Percentiles rank a stretch among this genome's conserved stretches.
Conservation (phyloP, 2,888 invertebrate genomes). For the Cosmia trapezina region DNA sequence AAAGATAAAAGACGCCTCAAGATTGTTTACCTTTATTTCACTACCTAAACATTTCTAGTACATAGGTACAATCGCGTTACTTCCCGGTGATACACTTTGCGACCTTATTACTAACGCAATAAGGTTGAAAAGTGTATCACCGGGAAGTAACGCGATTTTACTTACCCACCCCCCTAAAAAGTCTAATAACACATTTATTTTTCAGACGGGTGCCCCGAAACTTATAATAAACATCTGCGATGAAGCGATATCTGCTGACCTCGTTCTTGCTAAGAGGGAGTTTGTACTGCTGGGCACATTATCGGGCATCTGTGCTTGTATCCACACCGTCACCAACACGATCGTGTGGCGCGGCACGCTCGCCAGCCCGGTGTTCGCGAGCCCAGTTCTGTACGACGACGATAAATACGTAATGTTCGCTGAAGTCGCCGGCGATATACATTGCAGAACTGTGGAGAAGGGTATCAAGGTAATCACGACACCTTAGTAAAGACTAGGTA, state of each 20-base stretch:
- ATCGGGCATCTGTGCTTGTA: conserved; percentile 90
- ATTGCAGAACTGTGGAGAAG: conserved; percentile 86
- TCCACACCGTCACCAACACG: conserved; percentile 84
- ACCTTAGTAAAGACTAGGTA: background rate
- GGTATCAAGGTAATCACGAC: conserved; percentile 85
- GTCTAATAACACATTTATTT: conserved; percentile 11
- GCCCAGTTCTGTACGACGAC: conserved; percentile 89
- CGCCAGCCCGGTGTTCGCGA: conserved; percentile 92
- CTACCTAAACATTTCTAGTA: no score
- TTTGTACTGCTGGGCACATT: conserved; percentile 89
- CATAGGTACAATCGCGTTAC: no score
- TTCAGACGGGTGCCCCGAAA: conserved; percentile 86
- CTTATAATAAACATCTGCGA: conserved; percentile 80
- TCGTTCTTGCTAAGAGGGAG: conserved; percentile 81
- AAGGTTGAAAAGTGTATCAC: no score
- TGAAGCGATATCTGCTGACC: conserved; percentile 87
- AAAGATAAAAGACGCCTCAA: no score
- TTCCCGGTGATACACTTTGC: no score
- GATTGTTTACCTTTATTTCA: no score
- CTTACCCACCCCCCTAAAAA: background rate
- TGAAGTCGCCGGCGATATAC: conserved; percentile 90
- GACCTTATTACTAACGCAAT: no score
- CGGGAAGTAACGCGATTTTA: no score
- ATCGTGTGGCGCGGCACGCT: conserved; percentile 92
- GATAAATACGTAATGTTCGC: conserved; percentile 90